phyloP scores from a whole-genome alignment of 2,797 vertebrate species.

The Amphiprion clarkii region DNA sequence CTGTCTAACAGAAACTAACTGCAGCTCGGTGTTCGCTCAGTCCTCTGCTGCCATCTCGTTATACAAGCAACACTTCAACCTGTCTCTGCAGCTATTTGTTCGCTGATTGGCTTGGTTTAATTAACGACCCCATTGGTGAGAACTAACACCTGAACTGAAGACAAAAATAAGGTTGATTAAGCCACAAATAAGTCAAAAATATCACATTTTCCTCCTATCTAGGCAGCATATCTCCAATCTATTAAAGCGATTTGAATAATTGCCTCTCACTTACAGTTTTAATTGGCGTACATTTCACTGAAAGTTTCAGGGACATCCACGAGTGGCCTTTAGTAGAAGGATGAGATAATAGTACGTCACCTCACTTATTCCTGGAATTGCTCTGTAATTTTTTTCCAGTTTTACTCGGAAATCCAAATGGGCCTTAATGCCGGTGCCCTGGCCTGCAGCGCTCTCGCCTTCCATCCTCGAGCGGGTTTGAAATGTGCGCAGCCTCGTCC shows the following conservation, averaged over 20 bases:
- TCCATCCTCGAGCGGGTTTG: slow-evolving; percentile 14
- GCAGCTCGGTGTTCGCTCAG: slow-evolving; percentile 22
- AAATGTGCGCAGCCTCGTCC: slow-evolving; percentile 23
- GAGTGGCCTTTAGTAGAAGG: not conserved
- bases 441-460: not conserved
- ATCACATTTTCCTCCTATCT: no score
- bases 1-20: slow-evolving; percentile 26
- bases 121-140: slow-evolving; percentile 7
- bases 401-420: slow-evolving; percentile 1
- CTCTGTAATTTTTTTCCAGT: slow-evolving; percentile 4
- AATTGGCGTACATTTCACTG: not conserved
- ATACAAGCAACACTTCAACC: slow-evolving; percentile 32
- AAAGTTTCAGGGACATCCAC: not conserved
- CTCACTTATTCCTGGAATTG: slow-evolving; percentile 2
- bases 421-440: not conserved
- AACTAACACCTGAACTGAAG: not conserved
- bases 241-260: not conserved
- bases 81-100: slow-evolving; percentile 23
- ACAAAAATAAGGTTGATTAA: not conserved
- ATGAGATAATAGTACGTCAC: not conserved
- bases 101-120: slow-evolving; percentile 12
- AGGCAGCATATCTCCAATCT: not conserved
- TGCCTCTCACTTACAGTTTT: not conserved
- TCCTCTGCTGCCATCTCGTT: slow-evolving; percentile 43
- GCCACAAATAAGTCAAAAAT: no score